Percentiles rank a stretch among this genome's conserved stretches.
These are phyloP conservation scores for Stramonita haemastoma DNA, from an alignment of 2,888 invertebrate genomes.

Conservation along the genomic window DNA sequence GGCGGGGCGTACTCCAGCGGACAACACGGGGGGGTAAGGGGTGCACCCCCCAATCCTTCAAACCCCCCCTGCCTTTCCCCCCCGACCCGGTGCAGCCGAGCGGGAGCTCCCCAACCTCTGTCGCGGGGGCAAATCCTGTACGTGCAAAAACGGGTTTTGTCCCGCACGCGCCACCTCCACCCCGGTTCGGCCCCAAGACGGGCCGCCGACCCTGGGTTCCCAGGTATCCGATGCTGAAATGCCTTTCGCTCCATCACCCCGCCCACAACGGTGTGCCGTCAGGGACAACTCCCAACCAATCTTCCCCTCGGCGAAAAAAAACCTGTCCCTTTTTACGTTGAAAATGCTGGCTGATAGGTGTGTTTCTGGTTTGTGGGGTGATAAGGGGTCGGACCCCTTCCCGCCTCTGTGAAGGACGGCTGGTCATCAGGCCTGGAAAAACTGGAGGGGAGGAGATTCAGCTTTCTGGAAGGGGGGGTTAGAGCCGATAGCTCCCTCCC, in stretches of 20 bases:
- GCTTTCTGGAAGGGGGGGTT: neutral
- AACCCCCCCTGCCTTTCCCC: no score
- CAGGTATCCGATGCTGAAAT: neutral
- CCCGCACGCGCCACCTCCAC: neutral
- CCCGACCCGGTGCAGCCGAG: no score
- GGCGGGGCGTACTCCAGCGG: no score
- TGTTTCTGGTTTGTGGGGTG: neutral
- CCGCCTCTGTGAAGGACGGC: neutral
- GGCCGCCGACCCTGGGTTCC: neutral
- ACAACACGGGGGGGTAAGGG: no score
- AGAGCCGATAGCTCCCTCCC: no score
- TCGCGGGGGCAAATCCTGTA: no score
- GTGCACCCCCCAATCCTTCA: no score
- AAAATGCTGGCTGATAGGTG: neutral
- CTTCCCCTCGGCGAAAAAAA: neutral
- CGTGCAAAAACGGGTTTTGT: neutral
- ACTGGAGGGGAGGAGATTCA: neutral
- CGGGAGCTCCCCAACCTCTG: neutral
- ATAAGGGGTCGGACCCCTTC: neutral
- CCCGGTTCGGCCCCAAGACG: neutral
- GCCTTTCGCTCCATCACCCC: neutral
- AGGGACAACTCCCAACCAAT: neutral
- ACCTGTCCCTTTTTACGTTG: no score
- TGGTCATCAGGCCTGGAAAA: no score
- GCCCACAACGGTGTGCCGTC: neutral